These are phyloP conservation scores for Psittacara wagleri DNA, from an alignment of 2,113 vertebrate genomes.

Conservation along the genomic window DNA sequence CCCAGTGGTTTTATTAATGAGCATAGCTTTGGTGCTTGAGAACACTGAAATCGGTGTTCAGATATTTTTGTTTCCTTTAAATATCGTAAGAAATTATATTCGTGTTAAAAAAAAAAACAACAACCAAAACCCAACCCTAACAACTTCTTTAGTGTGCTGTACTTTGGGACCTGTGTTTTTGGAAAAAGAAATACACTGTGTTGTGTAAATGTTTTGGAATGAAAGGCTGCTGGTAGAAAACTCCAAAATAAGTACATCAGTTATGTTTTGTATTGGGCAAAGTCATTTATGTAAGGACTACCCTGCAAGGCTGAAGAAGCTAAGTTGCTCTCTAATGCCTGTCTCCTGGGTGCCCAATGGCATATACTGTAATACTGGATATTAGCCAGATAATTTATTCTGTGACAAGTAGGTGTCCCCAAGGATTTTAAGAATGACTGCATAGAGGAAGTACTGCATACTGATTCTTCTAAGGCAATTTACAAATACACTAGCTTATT, in stretches of 20 bases:
- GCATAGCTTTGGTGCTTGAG: not conserved
- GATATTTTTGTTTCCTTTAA: not conserved
- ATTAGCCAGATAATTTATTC: slow-evolving; percentile 66
- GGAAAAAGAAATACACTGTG: not conserved
- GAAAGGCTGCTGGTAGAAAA: not conserved
- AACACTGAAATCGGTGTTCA: not conserved
- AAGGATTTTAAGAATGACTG: slow-evolving; percentile 12
- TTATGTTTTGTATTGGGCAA: slow-evolving; percentile 10
- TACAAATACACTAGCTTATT: not conserved
- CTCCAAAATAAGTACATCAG: not conserved
- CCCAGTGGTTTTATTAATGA: not conserved
- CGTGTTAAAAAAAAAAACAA: not conserved
- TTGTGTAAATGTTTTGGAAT: not conserved
- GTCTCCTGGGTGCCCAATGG: slow-evolving; percentile 24
- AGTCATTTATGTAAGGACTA: slow-evolving; percentile 7
- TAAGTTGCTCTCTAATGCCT: slow-evolving; percentile 30
- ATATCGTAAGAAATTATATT: not conserved
- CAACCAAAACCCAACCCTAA: not conserved
- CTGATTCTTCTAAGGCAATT: not conserved
- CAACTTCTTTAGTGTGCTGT: not conserved
- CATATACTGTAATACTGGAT: slow-evolving; percentile 25
- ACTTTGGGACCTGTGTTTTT: not conserved
- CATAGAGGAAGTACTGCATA: not conserved
- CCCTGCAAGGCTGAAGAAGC: slow-evolving; percentile 19
- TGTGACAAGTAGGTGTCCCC: slow-evolving; percentile 41